Conservation (phyloP, 2,888 invertebrate species). For the Callyntrura sp. region DNA sequence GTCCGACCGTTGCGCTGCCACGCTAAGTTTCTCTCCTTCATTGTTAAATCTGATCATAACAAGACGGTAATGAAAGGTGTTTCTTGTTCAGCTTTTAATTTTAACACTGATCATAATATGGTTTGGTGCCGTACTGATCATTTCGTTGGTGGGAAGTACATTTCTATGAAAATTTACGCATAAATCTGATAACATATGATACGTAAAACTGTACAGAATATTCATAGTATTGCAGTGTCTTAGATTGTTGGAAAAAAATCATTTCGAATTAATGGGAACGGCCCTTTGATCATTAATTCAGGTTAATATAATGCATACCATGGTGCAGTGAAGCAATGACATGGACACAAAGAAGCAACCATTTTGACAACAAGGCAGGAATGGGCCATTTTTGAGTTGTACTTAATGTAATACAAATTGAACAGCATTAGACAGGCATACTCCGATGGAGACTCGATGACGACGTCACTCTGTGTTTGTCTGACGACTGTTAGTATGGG, state of each 20-base stretch:
- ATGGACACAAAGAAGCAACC: slow-evolving; percentile 5
- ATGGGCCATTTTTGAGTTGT: slow-evolving; percentile 56
- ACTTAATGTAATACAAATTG: slow-evolving; percentile 71
- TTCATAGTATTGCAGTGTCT: too few relatives aligned
- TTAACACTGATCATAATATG: slow-evolving; percentile 37
- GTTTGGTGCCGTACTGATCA: slow-evolving; percentile 1
- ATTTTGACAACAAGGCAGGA: slow-evolving; percentile 32
- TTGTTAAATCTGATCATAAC: slow-evolving; percentile 8
- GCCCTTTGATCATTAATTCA: too few relatives aligned
- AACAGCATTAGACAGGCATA: slow-evolving; percentile 59
- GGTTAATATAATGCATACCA: too few relatives aligned
- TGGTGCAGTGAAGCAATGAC: slow-evolving; percentile 17
- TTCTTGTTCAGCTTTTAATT: slow-evolving; percentile 14
- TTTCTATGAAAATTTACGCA: not conserved
- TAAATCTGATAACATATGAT: too few relatives aligned
- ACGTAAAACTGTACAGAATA: not conserved
- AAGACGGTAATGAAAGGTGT: slow-evolving; percentile 23
- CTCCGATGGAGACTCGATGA: slow-evolving; percentile 84
- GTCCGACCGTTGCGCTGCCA: not conserved
- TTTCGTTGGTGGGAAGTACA: not conserved
- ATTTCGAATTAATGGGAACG: not conserved
- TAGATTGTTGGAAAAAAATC: not conserved
- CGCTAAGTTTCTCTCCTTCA: too few relatives aligned
- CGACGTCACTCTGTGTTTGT: slow-evolving; percentile 79
- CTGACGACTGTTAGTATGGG: slow-evolving; percentile 77